These are phyloP conservation scores for Cladorhizidae sp. DNA, from an alignment of 37 sponge, comb jelly and placozoan genomes.

Conservation along the genomic window DNA sequence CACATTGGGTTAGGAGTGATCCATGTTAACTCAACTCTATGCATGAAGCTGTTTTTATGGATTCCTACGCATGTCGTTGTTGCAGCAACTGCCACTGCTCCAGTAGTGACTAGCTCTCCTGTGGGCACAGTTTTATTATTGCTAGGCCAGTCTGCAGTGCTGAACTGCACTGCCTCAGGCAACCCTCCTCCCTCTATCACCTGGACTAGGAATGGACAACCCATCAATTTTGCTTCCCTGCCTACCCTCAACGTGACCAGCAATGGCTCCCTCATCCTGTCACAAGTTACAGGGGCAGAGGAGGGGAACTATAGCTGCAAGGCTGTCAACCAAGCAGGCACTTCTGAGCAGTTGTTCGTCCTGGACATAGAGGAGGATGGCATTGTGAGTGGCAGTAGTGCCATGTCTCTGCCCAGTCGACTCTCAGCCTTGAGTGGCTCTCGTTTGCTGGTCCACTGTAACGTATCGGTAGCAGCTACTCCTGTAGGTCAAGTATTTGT, in stretches of 20 bases:
- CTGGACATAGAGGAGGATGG: not conserved
- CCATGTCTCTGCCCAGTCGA: not conserved
- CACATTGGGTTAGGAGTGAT: too few species aligned
- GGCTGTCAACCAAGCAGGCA: constrained; percentile 14
- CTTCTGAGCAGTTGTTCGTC: not conserved
- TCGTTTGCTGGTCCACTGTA: not conserved
- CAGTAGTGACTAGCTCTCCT: not conserved
- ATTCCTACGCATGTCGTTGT: too few species aligned
- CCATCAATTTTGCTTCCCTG: not conserved
- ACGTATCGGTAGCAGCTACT: not conserved
- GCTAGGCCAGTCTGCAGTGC: not conserved
- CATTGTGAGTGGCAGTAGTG: not conserved
- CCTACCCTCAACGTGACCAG: not conserved
- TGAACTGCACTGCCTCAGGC: constrained; percentile 37
- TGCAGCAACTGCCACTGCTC: constrained; percentile 2
- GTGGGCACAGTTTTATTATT: not conserved
- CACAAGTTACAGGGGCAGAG: not conserved
- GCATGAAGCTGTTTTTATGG: not conserved
- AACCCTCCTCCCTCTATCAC: constrained; percentile 25
- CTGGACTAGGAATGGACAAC: constrained; percentile 25
- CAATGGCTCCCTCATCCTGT: constrained; percentile 18
- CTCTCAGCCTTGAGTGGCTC: not conserved
- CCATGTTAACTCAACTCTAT: too few species aligned
- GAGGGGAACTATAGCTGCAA: constrained; percentile 20
- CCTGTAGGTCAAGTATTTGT: not conserved